Percentiles rank a stretch among this genome's conserved stretches.
These are phyloP conservation scores for Littorina saxatilis DNA, from an alignment of 1,140 invertebrate species.

Conservation along the genomic window DNA sequence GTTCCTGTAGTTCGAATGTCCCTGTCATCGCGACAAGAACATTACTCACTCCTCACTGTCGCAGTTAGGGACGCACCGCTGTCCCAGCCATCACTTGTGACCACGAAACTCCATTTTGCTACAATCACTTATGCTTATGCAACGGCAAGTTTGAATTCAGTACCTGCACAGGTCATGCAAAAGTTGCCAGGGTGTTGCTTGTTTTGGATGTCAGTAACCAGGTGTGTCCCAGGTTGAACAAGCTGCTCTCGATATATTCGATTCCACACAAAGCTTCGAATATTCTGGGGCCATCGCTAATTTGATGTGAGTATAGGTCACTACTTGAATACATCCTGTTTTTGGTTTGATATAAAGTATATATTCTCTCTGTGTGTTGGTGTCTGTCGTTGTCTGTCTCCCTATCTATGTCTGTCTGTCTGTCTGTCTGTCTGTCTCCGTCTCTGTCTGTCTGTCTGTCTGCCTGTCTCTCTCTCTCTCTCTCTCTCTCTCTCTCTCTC, in stretches of 20 bases:
- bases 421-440: neutral
- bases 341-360: neutral
- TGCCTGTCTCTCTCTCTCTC: constrained; percentile 16
- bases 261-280: neutral
- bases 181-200: too few species aligned
- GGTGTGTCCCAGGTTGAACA: too few species aligned
- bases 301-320: neutral
- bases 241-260: neutral
- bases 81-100: too few species aligned
- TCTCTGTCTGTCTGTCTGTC: neutral
- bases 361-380: neutral
- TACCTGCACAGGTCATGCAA: too few species aligned
- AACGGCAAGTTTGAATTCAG: too few species aligned
- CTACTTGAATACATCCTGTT: neutral
- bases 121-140: too few species aligned
- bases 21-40: too few species aligned
- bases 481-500: constrained; percentile 25
- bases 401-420: neutral
- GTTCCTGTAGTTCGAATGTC: too few species aligned
- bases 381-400: constrained; percentile 15
- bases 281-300: neutral
- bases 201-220: too few species aligned
- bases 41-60: too few species aligned
- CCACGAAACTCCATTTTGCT: too few species aligned
- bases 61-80: too few species aligned